Evolutionary conservation across 1,140 invertebrate species (phyloP).

Genomic region (Melipona quadrifasciata): DNA sequence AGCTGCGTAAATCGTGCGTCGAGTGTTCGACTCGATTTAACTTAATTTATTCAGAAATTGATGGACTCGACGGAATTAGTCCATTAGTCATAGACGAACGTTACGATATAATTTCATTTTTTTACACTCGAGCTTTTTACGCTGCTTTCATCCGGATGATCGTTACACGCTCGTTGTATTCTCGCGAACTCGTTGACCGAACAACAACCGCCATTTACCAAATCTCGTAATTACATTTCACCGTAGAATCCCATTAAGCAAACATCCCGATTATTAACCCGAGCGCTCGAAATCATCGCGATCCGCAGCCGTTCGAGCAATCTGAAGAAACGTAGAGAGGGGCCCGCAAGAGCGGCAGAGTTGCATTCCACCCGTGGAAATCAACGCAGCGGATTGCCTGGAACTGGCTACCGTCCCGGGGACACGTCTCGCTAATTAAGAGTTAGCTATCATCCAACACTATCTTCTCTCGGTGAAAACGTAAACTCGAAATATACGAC

Average conservation of each 20-base stretch:
- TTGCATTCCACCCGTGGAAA: background rate
- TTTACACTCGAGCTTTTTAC: background rate
- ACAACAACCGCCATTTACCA: conserved; percentile 3
- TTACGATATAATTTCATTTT: background rate
- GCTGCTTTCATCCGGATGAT: background rate
- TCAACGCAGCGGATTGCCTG: background rate
- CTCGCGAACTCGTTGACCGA: background rate
- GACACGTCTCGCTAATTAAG: conserved; percentile 40
- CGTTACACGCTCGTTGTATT: background rate
- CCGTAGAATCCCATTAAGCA: background rate
- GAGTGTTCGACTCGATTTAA: background rate
- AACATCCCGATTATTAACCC: background rate
- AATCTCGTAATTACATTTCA: background rate
- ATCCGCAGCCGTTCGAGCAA: conserved; percentile 8
- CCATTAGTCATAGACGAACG: background rate
- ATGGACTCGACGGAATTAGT: background rate
- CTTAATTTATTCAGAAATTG: background rate
- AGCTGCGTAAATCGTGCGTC: background rate
- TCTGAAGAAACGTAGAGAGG: background rate
- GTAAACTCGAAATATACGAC: background rate
- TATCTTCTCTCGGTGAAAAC: background rate
- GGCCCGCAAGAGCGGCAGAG: background rate
- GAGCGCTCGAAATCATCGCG: background rate
- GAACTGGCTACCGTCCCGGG: background rate
- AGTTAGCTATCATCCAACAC: conserved; percentile 20